Conservation (phyloP, 2,797 vertebrate genomes). For the Crocidura indochinensis region DNA sequence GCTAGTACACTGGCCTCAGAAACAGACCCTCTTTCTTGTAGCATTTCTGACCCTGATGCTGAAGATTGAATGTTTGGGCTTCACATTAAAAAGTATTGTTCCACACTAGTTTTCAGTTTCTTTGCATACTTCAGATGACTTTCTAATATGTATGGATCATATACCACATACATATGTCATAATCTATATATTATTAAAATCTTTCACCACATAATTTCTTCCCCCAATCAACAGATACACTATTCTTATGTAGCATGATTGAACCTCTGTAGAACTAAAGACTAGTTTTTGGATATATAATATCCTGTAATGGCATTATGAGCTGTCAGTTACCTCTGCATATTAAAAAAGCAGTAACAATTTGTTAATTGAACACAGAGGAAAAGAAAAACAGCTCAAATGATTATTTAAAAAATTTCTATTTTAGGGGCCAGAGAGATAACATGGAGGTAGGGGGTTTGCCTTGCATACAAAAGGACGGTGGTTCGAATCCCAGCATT, state of each 20-base stretch:
- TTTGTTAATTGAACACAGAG: conserved; percentile 51
- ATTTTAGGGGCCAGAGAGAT: too few species aligned
- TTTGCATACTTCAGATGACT: not conserved
- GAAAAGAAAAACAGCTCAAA: conserved; percentile 69
- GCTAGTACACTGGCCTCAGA: too few species aligned
- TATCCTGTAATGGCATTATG: not conserved
- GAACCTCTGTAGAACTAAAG: conserved; percentile 24
- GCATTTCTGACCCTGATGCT: not conserved
- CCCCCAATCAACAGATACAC: too few species aligned
- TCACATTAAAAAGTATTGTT: not conserved
- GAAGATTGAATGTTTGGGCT: not conserved
- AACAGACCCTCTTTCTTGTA: not conserved
- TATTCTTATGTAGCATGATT: not conserved
- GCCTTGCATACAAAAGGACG: too few species aligned
- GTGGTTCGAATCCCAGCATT: too few species aligned
- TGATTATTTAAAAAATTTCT: conserved; percentile 36
- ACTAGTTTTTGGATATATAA: conserved; percentile 68
- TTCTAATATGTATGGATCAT: conserved; percentile 8
- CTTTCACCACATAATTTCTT: not conserved
- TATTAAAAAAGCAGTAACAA: conserved; percentile 65
- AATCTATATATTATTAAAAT: conserved; percentile 41
- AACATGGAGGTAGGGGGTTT: too few species aligned
- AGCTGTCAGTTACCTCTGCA: conserved; percentile 52
- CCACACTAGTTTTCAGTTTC: not conserved
- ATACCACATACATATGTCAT: not conserved